A percentile compares a stretch with the other conserved stretches of the same genome.
phyloP scores from a whole-genome alignment of 2,113 vertebrate species.

The Nicator chloris region DNA sequence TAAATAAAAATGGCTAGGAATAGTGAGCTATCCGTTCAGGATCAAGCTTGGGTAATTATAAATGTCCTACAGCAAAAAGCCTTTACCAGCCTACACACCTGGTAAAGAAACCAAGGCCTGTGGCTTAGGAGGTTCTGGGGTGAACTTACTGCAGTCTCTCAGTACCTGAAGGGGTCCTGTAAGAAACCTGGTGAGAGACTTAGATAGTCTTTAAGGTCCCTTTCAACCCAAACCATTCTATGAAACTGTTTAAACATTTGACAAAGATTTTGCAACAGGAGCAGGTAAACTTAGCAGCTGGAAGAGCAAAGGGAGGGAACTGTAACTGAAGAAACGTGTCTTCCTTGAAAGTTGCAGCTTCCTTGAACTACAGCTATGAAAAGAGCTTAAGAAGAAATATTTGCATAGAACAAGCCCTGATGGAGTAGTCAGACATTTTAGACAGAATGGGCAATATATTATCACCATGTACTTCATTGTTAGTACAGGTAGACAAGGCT shows the following conservation, averaged over 20 bases:
- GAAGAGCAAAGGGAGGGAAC: background rate
- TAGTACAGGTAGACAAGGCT: conserved; percentile 10
- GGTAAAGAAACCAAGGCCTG: background rate
- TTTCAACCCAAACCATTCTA: background rate
- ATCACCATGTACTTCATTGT: conserved; percentile 23
- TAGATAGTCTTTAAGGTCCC: background rate
- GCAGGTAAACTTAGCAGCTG: background rate
- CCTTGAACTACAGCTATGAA: background rate
- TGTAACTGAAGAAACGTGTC: background rate
- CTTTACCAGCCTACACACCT: too few species aligned
- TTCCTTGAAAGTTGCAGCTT: background rate
- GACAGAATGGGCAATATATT: background rate
- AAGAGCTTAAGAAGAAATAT: background rate
- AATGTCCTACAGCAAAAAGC: background rate
- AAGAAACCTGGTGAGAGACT: background rate
- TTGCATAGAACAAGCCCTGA: conserved; percentile 3
- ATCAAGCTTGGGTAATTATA: background rate
- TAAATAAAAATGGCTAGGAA: background rate
- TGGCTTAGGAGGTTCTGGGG: background rate
- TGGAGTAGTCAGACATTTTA: conserved; percentile 8
- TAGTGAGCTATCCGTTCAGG: background rate
- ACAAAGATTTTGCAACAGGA: background rate
- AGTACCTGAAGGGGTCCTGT: background rate
- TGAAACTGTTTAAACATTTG: background rate
- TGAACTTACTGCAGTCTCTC: background rate